Conservation (phyloP, 92 coral and sea anemone species). For the Isaurus tuberculatus region DNA sequence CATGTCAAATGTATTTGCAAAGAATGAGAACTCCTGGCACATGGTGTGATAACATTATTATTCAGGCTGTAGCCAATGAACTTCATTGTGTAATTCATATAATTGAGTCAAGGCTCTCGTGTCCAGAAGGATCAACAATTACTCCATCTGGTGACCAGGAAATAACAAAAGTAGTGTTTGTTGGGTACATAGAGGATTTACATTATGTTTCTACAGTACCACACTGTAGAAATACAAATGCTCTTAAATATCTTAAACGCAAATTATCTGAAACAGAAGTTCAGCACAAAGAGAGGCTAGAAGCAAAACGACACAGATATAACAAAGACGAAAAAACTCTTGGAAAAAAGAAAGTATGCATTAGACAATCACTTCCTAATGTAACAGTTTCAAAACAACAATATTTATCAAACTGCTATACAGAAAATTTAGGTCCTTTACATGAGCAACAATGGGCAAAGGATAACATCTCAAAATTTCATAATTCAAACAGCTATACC, state of each 20-base stretch:
- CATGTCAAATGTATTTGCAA: constrained; percentile 25
- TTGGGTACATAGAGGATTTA: constrained; percentile 47
- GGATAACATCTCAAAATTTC: constrained; percentile 35
- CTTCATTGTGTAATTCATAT: constrained; percentile 34
- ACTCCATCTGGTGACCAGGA: constrained; percentile 36
- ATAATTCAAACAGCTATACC: constrained; percentile 39
- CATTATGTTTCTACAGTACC: constrained; percentile 47
- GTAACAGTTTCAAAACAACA: constrained; percentile 9
- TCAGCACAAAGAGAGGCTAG: constrained; percentile 12
- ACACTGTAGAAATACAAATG: background rate
- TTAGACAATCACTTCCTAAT: background rate
- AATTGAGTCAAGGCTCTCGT: constrained; percentile 47
- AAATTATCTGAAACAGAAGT: constrained; percentile 21
- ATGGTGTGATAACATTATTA: constrained; percentile 19
- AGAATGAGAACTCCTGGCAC: constrained; percentile 15
- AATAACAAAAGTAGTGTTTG: constrained; percentile 33
- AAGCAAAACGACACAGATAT: constrained; percentile 8
- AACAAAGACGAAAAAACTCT: background rate
- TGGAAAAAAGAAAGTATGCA: background rate
- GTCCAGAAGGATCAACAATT: constrained; percentile 47
- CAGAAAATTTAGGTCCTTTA: constrained; percentile 16
- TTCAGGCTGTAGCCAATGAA: constrained; percentile 37
- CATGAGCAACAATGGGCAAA: constrained; percentile 60
- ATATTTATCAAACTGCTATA: constrained; percentile 44
- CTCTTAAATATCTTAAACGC: constrained; percentile 23